Conservation (phyloP, 2,888 invertebrate genomes). For the Ferrisia virgata region DNA sequence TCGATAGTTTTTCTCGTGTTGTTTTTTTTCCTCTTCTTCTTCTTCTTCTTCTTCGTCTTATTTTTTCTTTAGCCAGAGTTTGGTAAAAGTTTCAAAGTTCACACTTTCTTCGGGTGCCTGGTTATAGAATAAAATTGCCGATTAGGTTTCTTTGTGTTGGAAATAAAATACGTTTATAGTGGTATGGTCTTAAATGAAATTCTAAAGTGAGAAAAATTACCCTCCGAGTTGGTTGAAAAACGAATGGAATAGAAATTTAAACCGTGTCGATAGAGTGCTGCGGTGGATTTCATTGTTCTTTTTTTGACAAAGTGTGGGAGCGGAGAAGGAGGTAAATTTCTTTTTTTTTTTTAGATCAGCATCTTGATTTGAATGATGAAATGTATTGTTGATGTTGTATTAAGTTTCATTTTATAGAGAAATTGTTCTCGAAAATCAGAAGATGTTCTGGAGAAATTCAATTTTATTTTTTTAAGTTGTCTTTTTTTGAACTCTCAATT, state of each 20-base stretch:
- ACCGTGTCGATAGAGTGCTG: neutral
- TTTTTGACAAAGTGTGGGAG: too few species aligned
- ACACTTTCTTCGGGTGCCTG: slow-evolving; percentile 6
- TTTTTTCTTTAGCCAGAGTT: slow-evolving; percentile 8
- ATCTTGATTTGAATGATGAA: too few species aligned
- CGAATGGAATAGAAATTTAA: neutral
- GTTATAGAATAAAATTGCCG: neutral
- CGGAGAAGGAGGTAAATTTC: too few species aligned
- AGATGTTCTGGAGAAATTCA: too few species aligned
- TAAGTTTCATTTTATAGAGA: too few species aligned
- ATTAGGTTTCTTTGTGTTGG: slow-evolving; percentile 1
- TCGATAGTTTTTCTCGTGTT: neutral
- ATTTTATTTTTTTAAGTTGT: too few species aligned
- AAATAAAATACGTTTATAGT: slow-evolving; percentile 1
- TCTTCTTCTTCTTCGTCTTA: neutral
- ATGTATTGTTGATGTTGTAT: too few species aligned
- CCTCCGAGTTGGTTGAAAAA: neutral
- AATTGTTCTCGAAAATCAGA: too few species aligned
- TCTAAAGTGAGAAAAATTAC: neutral
- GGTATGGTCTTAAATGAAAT: neutral
- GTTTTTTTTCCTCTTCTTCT: neutral
- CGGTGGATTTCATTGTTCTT: too few species aligned
- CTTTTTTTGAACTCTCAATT: too few species aligned
- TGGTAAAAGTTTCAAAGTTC: slow-evolving; percentile 14
- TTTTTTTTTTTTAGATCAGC: too few species aligned